phyloP scores from a whole-genome alignment of 2,113 vertebrate species.

The Lonchura striata region DNA sequence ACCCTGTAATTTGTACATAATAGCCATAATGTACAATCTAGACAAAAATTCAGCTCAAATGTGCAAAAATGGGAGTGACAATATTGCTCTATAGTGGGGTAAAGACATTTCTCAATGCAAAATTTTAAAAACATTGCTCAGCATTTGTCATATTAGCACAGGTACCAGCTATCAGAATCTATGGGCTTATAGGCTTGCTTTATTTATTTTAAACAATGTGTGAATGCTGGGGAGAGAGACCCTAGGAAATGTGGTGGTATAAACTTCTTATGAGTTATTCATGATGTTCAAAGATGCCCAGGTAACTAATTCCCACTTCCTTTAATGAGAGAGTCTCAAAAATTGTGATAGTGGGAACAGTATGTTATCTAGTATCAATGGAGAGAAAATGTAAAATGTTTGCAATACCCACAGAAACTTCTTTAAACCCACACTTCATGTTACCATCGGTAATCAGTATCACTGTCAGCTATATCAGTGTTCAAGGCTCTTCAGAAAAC shows the following conservation, averaged over 20 bases:
- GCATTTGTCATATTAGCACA: background rate
- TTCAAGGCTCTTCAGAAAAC: background rate
- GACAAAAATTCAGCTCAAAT: conserved; percentile 11
- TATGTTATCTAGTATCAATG: background rate
- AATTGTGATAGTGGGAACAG: background rate
- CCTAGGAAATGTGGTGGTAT: background rate
- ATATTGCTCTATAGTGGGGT: background rate
- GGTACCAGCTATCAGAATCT: background rate
- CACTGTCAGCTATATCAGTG: background rate
- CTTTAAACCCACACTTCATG: background rate
- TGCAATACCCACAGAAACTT: background rate
- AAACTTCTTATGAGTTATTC: background rate
- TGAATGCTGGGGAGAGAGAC: background rate
- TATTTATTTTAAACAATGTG: background rate
- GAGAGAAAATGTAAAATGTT: background rate
- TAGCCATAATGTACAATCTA: background rate
- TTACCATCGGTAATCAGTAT: background rate
- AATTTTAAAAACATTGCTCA: conserved; percentile 38
- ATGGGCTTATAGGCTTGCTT: background rate
- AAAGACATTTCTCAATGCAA: conserved; percentile 31
- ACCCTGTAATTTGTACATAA: conserved; percentile 22
- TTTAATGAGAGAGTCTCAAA: background rate
- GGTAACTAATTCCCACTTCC: background rate
- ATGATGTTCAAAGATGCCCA: background rate
- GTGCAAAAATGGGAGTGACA: conserved; percentile 9